Evolutionary conservation across 2,888 invertebrate genomes (phyloP).

Genomic region (Euphydryas editha): DNA sequence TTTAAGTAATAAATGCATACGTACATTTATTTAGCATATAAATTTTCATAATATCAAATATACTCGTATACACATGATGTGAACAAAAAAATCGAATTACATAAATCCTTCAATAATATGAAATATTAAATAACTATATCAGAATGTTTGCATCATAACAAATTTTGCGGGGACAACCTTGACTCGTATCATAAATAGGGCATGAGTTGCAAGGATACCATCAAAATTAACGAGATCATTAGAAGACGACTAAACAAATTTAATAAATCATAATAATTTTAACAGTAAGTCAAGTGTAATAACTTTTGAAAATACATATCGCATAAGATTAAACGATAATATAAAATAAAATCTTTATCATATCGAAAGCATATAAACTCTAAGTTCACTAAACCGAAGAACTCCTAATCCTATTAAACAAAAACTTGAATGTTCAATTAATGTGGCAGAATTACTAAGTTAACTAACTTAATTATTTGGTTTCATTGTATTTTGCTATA

Average conservation of each 20-base stretch:
- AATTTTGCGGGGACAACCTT: conserved; percentile 30
- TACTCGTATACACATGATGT: too few relatives aligned
- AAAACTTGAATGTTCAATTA: conserved; percentile 40
- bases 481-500: conserved; percentile 16
- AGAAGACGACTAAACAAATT: neutral
- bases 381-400: conserved; percentile 4
- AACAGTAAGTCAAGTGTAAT: too few relatives aligned
- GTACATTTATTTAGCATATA: too few relatives aligned
- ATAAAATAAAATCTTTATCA: neutral
- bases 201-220: conserved; percentile 19
- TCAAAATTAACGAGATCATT: neutral
- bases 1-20: too few relatives aligned
- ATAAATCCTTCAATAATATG: neutral
- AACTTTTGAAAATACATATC: too few relatives aligned
- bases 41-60: too few relatives aligned
- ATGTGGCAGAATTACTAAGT: conserved; percentile 35
- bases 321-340: neutral
- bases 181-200: conserved; percentile 43
- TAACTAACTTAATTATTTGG: conserved; percentile 29
- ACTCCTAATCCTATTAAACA: conserved; percentile 27
- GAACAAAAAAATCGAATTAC: too few relatives aligned
- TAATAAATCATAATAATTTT: neutral
- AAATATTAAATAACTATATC: neutral
- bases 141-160: neutral
- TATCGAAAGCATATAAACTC: neutral